phyloP scores from a whole-genome alignment of 2,113 vertebrate genomes.

The Rhizomys pruinosus region DNA sequence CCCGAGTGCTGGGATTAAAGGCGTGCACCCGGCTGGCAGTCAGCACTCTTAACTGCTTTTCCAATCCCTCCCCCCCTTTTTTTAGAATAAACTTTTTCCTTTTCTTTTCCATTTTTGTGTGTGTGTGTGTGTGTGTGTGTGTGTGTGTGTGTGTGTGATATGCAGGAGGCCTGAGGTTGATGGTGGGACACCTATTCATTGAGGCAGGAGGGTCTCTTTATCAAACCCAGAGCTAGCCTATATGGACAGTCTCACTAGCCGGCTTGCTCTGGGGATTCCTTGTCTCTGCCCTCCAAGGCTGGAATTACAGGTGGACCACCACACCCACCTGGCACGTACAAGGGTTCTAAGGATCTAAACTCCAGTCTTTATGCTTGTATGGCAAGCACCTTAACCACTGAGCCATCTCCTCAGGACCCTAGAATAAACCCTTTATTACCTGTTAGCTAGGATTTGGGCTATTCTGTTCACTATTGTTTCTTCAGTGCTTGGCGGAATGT shows the following conservation, averaged over 20 bases:
- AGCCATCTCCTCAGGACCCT: not conserved
- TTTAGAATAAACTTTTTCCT: not conserved
- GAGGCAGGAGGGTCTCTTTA: not conserved
- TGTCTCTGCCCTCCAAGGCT: not conserved
- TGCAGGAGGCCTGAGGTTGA: not conserved
- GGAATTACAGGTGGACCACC: not conserved
- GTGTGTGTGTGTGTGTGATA: not conserved
- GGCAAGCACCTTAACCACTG: not conserved
- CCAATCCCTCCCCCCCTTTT: no score
- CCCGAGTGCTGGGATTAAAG: no score
- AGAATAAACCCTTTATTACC: not conserved
- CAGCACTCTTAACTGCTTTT: no score
- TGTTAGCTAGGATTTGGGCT: slow-evolving; percentile 30
- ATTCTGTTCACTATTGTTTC: slow-evolving; percentile 11
- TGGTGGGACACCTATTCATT: not conserved
- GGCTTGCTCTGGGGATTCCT: not conserved
- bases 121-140: not conserved
- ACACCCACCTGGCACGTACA: no score
- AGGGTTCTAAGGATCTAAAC: not conserved
- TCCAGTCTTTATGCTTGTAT: not conserved
- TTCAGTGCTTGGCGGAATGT: slow-evolving; percentile 35
- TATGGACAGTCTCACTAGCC: not conserved
- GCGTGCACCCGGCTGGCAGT: no score
- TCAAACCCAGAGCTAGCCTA: not conserved
- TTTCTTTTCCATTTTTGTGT: not conserved